Conservation (phyloP, 1,140 invertebrate species). For the Danaus melanippus region DNA sequence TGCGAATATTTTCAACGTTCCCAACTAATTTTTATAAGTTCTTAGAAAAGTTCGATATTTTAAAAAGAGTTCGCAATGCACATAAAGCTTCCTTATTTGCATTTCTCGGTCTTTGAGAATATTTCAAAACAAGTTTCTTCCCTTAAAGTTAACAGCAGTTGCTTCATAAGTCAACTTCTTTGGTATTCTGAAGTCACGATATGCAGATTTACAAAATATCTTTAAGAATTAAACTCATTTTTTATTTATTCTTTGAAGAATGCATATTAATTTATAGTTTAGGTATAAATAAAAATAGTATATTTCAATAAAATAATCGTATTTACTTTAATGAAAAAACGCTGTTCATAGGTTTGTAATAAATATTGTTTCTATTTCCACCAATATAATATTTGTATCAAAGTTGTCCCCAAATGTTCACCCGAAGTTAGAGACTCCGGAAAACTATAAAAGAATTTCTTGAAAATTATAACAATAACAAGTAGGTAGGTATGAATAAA, state of each 20-base stretch:
- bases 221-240: constrained; percentile 1
- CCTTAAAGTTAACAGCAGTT: constrained; percentile 55
- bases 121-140: constrained; percentile 51
- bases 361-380: no score
- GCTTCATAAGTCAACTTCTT: constrained; percentile 42
- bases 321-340: no score
- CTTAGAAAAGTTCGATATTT: constrained; percentile 31
- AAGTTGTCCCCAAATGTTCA: neutral
- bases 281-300: no score
- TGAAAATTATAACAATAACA: constrained; percentile 21
- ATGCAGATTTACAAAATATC: constrained; percentile 18
- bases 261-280: no score
- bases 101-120: constrained; percentile 41
- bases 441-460: constrained; percentile 15
- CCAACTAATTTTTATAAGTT: constrained; percentile 44
- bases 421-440: neutral
- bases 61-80: constrained; percentile 41
- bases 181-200: constrained; percentile 19
- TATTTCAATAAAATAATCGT: no score
- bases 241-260: no score
- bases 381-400: constrained; percentile 1
- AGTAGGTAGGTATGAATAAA: constrained; percentile 23
- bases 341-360: no score
- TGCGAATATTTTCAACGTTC: constrained; percentile 24
- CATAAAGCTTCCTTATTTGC: constrained; percentile 49